phyloP scores from a whole-genome alignment of 2,888 invertebrate genomes.

The Philopedon plagiatum region DNA sequence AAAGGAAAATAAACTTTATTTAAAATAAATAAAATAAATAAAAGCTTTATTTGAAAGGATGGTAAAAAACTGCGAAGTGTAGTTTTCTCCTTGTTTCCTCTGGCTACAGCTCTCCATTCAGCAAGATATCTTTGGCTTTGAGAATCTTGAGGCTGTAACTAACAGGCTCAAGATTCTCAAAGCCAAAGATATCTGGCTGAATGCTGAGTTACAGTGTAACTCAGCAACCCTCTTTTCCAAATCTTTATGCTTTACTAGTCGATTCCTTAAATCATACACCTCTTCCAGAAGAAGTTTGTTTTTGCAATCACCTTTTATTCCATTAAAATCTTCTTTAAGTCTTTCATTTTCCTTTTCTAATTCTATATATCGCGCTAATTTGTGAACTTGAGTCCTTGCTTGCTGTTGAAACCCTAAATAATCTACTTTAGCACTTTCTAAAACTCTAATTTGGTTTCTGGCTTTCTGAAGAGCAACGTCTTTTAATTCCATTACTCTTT shows the following conservation, averaged over 20 bases:
- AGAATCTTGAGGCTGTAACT: conserved; percentile 72
- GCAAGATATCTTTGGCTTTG: no score
- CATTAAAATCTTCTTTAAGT: conserved; percentile 76
- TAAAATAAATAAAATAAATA: no score
- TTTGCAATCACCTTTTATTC: conserved; percentile 77
- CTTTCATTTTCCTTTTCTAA: conserved; percentile 79
- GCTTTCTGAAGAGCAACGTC: conserved; percentile 71
- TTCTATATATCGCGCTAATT: conserved; percentile 75
- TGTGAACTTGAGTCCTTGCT: conserved; percentile 73
- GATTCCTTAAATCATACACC: conserved; percentile 76
- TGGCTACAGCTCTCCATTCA: conserved; percentile 76
- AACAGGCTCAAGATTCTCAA: no score
- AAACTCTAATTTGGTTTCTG: conserved; percentile 71
- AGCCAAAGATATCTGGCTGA: no score
- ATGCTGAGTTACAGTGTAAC: no score
- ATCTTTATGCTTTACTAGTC: no score
- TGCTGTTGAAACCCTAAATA: conserved; percentile 74
- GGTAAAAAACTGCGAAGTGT: no score
- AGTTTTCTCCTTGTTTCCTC: no score
- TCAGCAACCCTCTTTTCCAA: conserved; percentile 73
- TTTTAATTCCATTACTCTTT: conserved; percentile 71
- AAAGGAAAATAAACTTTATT: no score
- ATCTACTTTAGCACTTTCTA: conserved; percentile 72
- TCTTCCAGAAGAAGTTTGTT: conserved; percentile 85
- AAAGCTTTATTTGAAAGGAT: no score